Base-by-base conservation (phyloP, 2,888 invertebrate species). In the Merodon equestris region DNA sequence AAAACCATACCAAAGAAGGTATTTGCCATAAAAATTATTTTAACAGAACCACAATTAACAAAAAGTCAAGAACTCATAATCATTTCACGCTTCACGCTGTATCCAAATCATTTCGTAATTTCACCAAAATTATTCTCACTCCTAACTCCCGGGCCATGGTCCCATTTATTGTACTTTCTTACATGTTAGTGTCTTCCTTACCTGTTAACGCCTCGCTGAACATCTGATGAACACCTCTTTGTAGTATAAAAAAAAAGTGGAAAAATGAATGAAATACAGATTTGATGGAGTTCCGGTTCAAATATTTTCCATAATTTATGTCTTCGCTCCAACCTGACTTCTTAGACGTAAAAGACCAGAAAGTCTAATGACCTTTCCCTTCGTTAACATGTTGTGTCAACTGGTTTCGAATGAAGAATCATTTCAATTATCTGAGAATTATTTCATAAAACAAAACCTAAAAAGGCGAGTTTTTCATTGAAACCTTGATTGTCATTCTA, bases 241-340 rank as follows among this genome's bases (percentile, higher is more conserved):
- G 71, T 4, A 27, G 3, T 4, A 4, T 27, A 7, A 27, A 27
- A 27, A 7, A 7, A 27, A 27, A 27, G 27, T 4, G 27, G 3
- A 27, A 27, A 27, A 27, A n/a, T n/a, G n/a, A n/a, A n/a, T n/a
- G n/a, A n/a, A n/a, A 7, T 27, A 27, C 3, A 27, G 57, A 68
- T 77, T 67, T 56, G 73, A 77, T 73, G 61, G 63, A 42, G 77
- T 77, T 77, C 67, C 73, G 73, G 77, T 77, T 77, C 77, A 77
- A 77, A 73, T 63, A 57, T 9, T 73, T 58, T 73, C 27, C 67
- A 54, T 77, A 77, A 77, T 77, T 77, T 77, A 77, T 73, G 73
- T 77, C 72, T 60, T 18, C 14, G 60, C 27, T 44, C 15, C n/a
- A 66, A 66, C 66, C 72, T 77, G 76, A 72, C 76, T 57, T 63